Percentiles rank a stretch among this genome's conserved stretches.
These are phyloP conservation scores for Palythoa grandiflora DNA, from an alignment of 92 coral and sea anemone species.

Conservation along the genomic window DNA sequence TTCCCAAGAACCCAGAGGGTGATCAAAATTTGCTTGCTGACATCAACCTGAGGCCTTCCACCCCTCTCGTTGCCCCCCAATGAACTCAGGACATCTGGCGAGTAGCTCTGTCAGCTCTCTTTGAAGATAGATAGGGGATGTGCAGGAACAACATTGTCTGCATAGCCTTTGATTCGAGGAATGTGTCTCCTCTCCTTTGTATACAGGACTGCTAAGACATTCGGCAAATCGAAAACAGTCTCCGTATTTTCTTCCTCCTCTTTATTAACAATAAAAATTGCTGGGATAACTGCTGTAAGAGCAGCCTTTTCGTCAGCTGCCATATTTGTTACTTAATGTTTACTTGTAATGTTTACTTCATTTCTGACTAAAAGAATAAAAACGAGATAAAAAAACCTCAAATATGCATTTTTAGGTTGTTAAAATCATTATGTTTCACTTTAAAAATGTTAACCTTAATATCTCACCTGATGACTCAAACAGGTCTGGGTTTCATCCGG, in stretches of 20 bases:
- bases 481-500: not conserved
- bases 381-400: not conserved
- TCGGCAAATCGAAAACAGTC: conserved; percentile 35
- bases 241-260: conserved; percentile 43
- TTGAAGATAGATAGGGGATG: conserved; percentile 30
- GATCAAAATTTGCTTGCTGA: conserved; percentile 51
- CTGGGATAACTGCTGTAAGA: conserved; percentile 3
- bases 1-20: conserved; percentile 58
- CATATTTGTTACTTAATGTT: not conserved
- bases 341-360: not conserved
- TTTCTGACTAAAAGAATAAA: not conserved
- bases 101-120: conserved; percentile 29
- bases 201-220: conserved; percentile 28
- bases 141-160: conserved; percentile 32
- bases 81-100: conserved; percentile 23
- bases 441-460: not conserved
- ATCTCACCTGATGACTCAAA: not conserved
- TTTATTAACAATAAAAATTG: conserved; percentile 18
- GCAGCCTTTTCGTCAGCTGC: not conserved
- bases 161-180: conserved; percentile 16
- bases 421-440: not conserved
- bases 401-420: not conserved
- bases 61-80: conserved; percentile 12
- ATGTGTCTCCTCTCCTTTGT: conserved; percentile 24
- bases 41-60: conserved; percentile 53